A percentile compares a stretch with the other conserved stretches of the same genome.
Evolutionary conservation across 1,140 invertebrate species (phyloP).

Genomic region (Conus betulinus): DNA sequence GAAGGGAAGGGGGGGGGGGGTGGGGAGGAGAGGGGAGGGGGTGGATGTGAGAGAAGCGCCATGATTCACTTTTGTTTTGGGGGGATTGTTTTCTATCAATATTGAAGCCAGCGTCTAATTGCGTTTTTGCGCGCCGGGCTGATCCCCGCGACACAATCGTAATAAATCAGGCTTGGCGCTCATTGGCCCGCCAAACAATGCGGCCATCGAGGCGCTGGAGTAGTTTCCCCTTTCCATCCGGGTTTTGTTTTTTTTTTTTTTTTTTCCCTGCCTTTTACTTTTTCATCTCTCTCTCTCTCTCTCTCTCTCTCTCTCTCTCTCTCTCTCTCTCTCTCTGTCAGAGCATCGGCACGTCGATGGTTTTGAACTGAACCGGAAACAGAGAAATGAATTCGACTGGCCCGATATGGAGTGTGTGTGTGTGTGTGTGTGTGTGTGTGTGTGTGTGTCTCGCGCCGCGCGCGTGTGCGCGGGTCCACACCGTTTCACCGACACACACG

Average conservation of each 20-base stretch:
- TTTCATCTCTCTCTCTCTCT: neutral
- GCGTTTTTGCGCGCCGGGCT: conserved; percentile 12
- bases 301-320: neutral
- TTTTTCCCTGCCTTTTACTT: neutral
- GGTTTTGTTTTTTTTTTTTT: neutral
- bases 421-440: neutral
- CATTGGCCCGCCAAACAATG: conserved; percentile 22
- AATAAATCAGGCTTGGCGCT: conserved; percentile 11
- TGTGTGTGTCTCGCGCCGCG: neutral
- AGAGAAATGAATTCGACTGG: no score
- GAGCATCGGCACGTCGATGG: no score
- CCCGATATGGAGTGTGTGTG: neutral
- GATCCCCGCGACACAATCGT: conserved; percentile 19
- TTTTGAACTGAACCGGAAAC: no score
- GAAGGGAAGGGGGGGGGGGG: no score
- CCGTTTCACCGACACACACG: no score
- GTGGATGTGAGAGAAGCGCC: neutral
- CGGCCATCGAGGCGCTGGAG: neutral
- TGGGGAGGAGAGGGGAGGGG: no score
- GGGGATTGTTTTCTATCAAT: conserved; percentile 26
- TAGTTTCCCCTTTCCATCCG: neutral
- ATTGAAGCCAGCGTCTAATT: conserved; percentile 23
- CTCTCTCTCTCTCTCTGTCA: neutral
- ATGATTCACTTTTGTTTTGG: conserved; percentile 15
- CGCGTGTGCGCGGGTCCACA: no score